Base-by-base conservation (phyloP, 2,888 invertebrate genomes). In the Lithophane leautieri region DNA sequence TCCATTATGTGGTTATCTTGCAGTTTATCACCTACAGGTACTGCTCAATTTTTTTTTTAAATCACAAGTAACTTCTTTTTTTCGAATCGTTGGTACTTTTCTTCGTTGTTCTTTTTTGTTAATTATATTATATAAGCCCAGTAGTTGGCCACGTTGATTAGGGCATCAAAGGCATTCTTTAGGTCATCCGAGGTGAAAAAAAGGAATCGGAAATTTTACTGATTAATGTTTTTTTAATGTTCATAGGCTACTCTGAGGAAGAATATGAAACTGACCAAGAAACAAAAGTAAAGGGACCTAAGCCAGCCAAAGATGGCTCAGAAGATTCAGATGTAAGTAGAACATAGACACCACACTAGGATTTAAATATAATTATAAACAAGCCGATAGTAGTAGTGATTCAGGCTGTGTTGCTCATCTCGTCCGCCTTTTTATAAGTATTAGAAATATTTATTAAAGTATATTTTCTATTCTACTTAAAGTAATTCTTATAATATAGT, bases 231-330 rank as follows among this genome's bases (percentile, higher is more conserved):
- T 56, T 47, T 34, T 50, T 3, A 11, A 69, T 77, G 61, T 28
- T 88, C 47, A 40, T 72, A 96, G 96, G 97, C 82, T 97, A 96
- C 88, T 96, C 97, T 40, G 97, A 96, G 82, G 97, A 96, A 79
- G 97, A 97, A 86, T 96, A 97, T 82, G 97, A 97, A 86, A 92
- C 93, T n/a, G 97, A 97, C 79, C 96, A 95, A 58, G 96, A 95
- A 84, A 94, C 95, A 11, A 96, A 96, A 91, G 94, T 96, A 54
- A 95, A 95, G 87, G 96, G 96, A 50, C 96, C 96, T 6, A 96
- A 96, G 89, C 94, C 93, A 44, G 78, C 88, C 12, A 95, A 94
- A 80, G 96, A 96, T 58, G 97, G 96, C 60, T 96, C 96, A 7
- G 97, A 95, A 90, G 96, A 96, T 89, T 97, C 97, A 62, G 97